These are phyloP conservation scores for Lepidothrix coronata DNA, from an alignment of 2,113 vertebrate genomes.

Conservation along the genomic window DNA sequence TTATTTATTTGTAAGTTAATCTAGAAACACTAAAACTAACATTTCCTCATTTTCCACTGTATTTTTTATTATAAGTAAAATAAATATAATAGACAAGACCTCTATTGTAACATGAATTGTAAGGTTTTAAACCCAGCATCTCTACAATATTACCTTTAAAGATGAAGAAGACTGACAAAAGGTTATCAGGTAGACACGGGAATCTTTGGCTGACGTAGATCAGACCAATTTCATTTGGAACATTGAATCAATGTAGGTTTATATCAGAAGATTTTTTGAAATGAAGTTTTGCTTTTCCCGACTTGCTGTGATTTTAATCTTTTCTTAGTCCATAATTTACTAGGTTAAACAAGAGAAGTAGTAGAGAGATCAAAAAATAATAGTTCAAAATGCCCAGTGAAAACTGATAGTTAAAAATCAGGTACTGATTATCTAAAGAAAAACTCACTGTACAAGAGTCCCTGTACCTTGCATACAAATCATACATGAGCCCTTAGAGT, in stretches of 20 bases:
- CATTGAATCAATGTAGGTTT: background rate
- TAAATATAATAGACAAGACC: background rate
- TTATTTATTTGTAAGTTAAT: background rate
- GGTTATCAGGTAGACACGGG: background rate
- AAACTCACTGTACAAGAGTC: background rate
- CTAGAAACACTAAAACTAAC: background rate
- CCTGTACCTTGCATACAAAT: background rate
- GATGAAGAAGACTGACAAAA: background rate
- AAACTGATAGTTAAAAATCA: background rate
- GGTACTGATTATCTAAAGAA: background rate
- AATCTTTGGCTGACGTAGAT: background rate
- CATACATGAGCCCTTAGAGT: background rate
- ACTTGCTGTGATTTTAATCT: background rate
- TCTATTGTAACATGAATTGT: background rate
- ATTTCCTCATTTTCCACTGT: background rate
- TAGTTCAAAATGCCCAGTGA: background rate
- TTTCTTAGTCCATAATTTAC: background rate
- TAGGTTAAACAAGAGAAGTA: background rate
- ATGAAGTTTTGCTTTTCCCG: background rate
- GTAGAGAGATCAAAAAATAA: background rate
- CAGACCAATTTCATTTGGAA: background rate
- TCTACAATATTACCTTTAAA: background rate
- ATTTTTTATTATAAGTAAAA: background rate
- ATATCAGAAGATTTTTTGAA: background rate
- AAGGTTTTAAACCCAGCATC: background rate